Conservation (phyloP, 2,113 vertebrate species). For the Thermophis baileyi region DNA sequence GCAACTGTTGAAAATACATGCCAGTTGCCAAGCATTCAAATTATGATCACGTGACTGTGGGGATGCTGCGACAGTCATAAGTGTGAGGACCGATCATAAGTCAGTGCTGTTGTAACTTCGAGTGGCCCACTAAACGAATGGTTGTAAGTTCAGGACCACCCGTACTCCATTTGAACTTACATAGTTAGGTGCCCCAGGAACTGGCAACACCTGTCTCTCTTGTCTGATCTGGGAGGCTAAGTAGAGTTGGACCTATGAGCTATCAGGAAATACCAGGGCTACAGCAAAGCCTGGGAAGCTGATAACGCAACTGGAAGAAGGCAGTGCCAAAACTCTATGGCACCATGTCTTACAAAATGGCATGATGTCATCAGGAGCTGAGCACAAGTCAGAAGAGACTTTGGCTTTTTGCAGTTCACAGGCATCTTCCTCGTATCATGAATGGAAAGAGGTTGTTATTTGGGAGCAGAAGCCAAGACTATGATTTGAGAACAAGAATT, state of each 20-base stretch:
- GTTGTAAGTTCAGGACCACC: neutral
- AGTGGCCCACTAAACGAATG: neutral
- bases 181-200: neutral
- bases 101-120: neutral
- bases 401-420: neutral
- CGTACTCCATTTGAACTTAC: neutral
- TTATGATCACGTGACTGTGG: neutral
- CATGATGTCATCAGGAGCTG: neutral
- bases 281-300: neutral
- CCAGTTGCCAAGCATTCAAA: neutral
- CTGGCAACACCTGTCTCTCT: neutral
- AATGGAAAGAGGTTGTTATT: neutral
- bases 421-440: neutral
- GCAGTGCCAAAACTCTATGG: neutral
- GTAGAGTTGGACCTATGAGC: neutral
- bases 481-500: neutral
- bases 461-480: neutral
- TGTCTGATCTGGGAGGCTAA: neutral
- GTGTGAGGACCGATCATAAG: neutral
- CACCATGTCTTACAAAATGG: neutral
- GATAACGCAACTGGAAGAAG: neutral
- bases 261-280: neutral
- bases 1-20: neutral
- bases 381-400: neutral
- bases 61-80: neutral